These are phyloP conservation scores for Elachura formosa DNA, from an alignment of 2,113 vertebrate species.

Conservation along the genomic window DNA sequence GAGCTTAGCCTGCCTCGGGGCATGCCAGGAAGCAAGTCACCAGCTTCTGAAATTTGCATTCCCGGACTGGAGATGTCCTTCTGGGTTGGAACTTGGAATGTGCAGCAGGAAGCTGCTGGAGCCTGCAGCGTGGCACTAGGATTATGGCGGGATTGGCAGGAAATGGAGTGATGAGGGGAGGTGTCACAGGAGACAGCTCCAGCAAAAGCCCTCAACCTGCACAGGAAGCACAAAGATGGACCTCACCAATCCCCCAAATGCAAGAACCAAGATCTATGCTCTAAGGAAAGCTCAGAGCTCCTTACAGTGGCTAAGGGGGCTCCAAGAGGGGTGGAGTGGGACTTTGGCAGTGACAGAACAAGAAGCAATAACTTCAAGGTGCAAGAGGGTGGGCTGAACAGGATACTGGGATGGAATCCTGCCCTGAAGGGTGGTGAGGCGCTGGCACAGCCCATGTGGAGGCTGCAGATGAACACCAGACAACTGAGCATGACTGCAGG, in stretches of 20 bases:
- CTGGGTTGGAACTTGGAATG: background rate
- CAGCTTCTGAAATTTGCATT: background rate
- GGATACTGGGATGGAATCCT: background rate
- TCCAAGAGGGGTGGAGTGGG: background rate
- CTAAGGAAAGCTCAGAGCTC: background rate
- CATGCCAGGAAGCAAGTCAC: slow-evolving; percentile 38
- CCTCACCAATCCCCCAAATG: fast-evolving
- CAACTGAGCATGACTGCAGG: background rate
- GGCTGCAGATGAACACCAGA: background rate
- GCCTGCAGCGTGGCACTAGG: background rate
- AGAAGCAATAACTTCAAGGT: background rate
- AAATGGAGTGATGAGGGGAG: background rate
- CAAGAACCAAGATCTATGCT: background rate
- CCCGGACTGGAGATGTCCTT: background rate
- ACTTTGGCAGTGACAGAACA: background rate
- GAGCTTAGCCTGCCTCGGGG: slow-evolving; percentile 15
- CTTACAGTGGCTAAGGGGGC: background rate
- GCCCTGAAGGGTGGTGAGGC: background rate
- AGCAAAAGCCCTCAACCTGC: background rate
- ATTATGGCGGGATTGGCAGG: background rate
- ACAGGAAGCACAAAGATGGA: background rate
- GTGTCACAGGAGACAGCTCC: background rate
- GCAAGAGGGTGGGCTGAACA: background rate
- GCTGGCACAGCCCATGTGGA: background rate
- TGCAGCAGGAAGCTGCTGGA: background rate